Evolutionary conservation across 1,140 invertebrate species (phyloP).

Genomic region (Caenorhabditis briggsae): DNA sequence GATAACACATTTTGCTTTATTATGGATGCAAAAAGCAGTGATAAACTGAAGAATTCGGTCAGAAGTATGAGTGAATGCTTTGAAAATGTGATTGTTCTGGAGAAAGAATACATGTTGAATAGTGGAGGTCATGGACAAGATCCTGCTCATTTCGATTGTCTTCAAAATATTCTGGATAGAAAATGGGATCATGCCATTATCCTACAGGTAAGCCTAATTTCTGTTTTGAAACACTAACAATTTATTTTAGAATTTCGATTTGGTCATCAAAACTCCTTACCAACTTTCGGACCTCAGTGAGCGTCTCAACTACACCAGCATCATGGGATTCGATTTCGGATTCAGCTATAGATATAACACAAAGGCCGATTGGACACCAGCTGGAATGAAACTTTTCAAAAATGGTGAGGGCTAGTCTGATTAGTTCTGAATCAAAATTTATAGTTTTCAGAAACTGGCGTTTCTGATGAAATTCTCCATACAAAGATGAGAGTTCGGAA

Average conservation of each 20-base stretch:
- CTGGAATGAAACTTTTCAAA: conserved; percentile 44
- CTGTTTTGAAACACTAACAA: neutral
- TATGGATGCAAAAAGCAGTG: conserved; percentile 37
- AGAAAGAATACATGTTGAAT: conserved; percentile 53
- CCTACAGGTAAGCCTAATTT: neutral
- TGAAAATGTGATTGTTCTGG: conserved; percentile 41
- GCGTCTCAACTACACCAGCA: conserved; percentile 22
- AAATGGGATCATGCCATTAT: conserved; percentile 51
- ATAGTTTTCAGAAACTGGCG: conserved; percentile 26
- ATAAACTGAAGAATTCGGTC: neutral
- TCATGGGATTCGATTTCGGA: conserved; percentile 10
- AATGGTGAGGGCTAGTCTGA: neutral
- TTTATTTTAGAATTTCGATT: conserved; percentile 33
- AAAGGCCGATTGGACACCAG: conserved; percentile 27
- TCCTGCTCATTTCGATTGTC: conserved; percentile 47
- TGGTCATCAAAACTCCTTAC: conserved; percentile 44
- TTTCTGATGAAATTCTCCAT: conserved; percentile 7
- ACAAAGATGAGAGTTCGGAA: neutral
- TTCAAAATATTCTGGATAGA: conserved; percentile 6
- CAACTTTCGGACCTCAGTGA: conserved; percentile 34
- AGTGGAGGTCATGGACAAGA: conserved; percentile 53
- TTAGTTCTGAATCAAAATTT: neutral
- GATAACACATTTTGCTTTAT: conserved; percentile 40
- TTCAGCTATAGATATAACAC: neutral
- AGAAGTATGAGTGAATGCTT: conserved; percentile 34